Evolutionary conservation across 2,797 vertebrate species (phyloP).

Genomic region (Huso huso): DNA sequence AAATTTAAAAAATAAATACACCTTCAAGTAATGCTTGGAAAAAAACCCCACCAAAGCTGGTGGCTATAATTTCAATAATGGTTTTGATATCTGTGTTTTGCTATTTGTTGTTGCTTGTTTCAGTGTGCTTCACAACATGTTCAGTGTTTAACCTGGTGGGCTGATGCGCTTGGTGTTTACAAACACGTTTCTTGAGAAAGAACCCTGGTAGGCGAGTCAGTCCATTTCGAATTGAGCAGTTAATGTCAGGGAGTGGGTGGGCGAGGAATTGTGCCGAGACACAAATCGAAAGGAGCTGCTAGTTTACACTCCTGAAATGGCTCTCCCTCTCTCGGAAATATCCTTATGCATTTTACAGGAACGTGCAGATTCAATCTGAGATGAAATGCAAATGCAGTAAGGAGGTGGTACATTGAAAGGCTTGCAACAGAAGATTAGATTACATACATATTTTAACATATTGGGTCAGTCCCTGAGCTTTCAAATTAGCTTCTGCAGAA

Average conservation of each 20-base stretch:
- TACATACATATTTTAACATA: slow-evolving; percentile 63
- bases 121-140: too few relatives aligned
- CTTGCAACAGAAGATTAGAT: slow-evolving; percentile 61
- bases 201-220: too few relatives aligned
- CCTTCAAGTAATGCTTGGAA: slow-evolving; percentile 29
- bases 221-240: too few relatives aligned
- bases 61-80: too few relatives aligned
- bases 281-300: neutral
- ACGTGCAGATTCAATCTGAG: slow-evolving; percentile 47
- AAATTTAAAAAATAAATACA: slow-evolving; percentile 44
- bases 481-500: slow-evolving; percentile 66
- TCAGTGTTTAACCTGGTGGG: too few relatives aligned
- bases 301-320: slow-evolving; percentile 28
- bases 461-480: slow-evolving; percentile 60
- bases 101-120: too few relatives aligned
- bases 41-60: too few relatives aligned
- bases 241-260: neutral
- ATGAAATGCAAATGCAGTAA: slow-evolving; percentile 43
- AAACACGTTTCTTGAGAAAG: too few relatives aligned
- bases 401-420: slow-evolving; percentile 25
- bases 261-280: neutral
- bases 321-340: slow-evolving; percentile 8
- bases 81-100: too few relatives aligned
- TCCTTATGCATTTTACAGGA: slow-evolving; percentile 33
- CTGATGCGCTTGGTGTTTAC: too few relatives aligned